Evolutionary conservation across 2,888 invertebrate species (phyloP), one percentile per base, ranked within the genome.

Genomic region (Galerucella calmariensis): DNA sequence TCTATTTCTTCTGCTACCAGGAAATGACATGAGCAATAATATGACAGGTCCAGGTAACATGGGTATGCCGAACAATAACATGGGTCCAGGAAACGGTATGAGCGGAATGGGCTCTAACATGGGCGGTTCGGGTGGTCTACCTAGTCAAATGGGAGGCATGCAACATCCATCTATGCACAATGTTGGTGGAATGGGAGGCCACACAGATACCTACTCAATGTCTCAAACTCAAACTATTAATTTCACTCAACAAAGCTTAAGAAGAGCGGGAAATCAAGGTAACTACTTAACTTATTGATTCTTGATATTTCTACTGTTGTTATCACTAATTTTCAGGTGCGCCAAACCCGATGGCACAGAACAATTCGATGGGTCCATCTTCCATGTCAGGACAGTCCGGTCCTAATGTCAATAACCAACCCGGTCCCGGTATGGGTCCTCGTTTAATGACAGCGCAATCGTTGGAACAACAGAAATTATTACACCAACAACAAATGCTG

Each of bases 191-290:
- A 80, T 85, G 77, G 75, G 89, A 66, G 87, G 88, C 61, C 80
- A 82, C 72, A 78, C 80, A 8, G 92, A 92, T 78, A 88, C 89
- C 56, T 95, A 94, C 85, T 92, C 93, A 59, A 92, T 94, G 86
- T 93, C 94, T 56, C 95, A 95, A 88, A 92, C 94, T 81, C 95
- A 95, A 88, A 94, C 94, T 78, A 94, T 95, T 85, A 95, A 94
- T 88, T 95, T 95, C 87, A 93, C 93, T 41, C 94, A 94, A 85
- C 94, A 93, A 83, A 89, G 88, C 58, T 88, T 93, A 72, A 90
- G 91, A 82, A 88, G 92, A 74, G 88, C 88, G 20, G 86, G 82
- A 72, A 85, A 85, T 68, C 82, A 84, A 75, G 81, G 79, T 76
- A 83, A 79, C 35, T 8, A 35, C 35, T 35, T 35, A 5, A 5